Conservation (phyloP, 2,113 vertebrate species). For the Aramus guarauna region DNA sequence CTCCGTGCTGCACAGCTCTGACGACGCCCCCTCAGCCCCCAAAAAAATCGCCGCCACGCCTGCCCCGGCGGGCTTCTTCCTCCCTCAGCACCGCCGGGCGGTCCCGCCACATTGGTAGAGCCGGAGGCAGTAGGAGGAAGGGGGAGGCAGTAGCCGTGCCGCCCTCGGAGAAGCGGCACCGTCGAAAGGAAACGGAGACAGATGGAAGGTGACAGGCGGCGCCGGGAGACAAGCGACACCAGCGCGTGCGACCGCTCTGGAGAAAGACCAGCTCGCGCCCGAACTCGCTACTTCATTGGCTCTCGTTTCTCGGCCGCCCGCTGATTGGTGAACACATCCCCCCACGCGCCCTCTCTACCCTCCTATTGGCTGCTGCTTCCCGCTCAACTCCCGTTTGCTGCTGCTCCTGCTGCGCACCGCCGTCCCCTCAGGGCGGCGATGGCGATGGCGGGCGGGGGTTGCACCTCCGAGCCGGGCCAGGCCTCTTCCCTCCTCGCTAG, state of each 20-base stretch:
- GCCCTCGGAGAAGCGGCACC: fast-evolving
- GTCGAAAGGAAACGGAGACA: too few species aligned
- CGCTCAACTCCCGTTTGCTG: fast-evolving
- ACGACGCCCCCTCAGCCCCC: fast-evolving
- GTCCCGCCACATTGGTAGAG: fast-evolving
- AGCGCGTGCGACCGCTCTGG: fast-evolving
- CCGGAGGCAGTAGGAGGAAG: fast-evolving
- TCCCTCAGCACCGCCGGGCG: background rate
- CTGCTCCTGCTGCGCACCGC: fast-evolving
- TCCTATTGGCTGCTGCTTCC: slow-evolving; percentile 20
- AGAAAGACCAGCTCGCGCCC: fast-evolving
- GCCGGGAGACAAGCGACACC: fast-evolving
- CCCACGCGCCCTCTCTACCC: background rate
- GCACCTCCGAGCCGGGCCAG: too few species aligned
- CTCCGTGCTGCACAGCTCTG: fast-evolving
- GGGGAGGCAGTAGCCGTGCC: fast-evolving
- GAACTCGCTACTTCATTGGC: background rate
- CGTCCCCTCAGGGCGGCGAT: fast-evolving
- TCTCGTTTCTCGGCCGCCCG: background rate
- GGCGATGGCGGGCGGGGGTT: background rate
- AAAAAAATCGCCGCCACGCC: background rate
- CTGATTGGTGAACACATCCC: background rate
- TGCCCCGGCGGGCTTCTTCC: fast-evolving
- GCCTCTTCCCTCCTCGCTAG: background rate
- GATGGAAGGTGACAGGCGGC: too few species aligned